These are phyloP conservation scores for Calcarius lapponicus DNA, from an alignment of 2,797 vertebrate genomes.

Conservation along the genomic window DNA sequence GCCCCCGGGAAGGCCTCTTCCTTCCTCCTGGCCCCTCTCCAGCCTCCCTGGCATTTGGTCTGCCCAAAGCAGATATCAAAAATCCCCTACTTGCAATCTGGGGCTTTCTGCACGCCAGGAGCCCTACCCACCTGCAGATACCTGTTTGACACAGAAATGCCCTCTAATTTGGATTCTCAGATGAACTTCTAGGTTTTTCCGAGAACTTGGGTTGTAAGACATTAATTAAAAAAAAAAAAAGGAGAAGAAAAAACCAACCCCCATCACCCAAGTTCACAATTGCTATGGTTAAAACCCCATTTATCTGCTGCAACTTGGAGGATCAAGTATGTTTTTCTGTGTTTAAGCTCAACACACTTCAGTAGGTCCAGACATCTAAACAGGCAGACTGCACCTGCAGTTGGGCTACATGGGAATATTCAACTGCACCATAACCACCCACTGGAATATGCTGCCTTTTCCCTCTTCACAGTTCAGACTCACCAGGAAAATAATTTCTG, in stretches of 20 bases:
- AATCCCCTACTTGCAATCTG: neutral
- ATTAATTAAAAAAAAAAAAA: neutral
- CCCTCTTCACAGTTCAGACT: neutral
- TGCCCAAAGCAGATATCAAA: constrained; percentile 1
- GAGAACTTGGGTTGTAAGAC: neutral
- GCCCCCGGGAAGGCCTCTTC: neutral
- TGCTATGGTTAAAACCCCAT: neutral
- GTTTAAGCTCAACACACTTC: neutral
- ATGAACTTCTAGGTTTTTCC: neutral
- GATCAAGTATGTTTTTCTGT: neutral
- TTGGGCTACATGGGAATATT: neutral
- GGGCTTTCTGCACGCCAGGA: neutral
- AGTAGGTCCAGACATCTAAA: neutral
- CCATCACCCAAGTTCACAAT: neutral
- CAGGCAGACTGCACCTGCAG: neutral
- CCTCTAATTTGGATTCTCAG: neutral
- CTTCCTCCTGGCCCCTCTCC: constrained; percentile 46
- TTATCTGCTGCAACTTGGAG: neutral
- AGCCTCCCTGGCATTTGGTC: neutral
- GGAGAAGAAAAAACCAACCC: neutral
- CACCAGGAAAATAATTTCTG: neutral
- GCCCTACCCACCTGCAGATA: constrained; percentile 4
- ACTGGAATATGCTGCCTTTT: neutral
- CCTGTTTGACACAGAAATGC: constrained; percentile 4
- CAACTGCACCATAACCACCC: neutral